These are phyloP conservation scores for Malurus alboscapulatus DNA, from an alignment of 2,113 vertebrate genomes.

Conservation along the genomic window DNA sequence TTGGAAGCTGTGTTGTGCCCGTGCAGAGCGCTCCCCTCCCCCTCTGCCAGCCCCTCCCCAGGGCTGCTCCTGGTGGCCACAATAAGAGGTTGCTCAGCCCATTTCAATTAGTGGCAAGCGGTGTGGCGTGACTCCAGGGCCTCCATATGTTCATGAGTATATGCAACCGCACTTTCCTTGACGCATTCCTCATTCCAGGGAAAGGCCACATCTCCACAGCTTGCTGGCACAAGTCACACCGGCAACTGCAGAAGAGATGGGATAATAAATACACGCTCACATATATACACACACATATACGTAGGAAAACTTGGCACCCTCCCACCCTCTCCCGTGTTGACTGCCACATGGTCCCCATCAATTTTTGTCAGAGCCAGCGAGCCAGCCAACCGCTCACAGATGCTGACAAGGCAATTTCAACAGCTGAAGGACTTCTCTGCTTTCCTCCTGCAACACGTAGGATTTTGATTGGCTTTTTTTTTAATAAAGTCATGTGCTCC, in stretches of 20 bases:
- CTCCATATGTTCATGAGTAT: slow-evolving; percentile 36
- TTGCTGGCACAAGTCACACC: slow-evolving; percentile 46
- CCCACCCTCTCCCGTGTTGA: slow-evolving; percentile 48
- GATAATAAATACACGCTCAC: slow-evolving; percentile 48
- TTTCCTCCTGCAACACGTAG: neutral
- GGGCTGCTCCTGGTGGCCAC: slow-evolving; percentile 36
- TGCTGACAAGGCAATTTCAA: slow-evolving; percentile 59
- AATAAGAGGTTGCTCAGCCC: slow-evolving; percentile 52
- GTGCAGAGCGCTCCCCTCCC: neutral
- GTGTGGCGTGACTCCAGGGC: slow-evolving; percentile 37
- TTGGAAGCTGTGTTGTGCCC: neutral
- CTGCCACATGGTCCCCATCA: slow-evolving; percentile 65
- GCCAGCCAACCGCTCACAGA: neutral
- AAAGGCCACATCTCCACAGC: slow-evolving; percentile 58
- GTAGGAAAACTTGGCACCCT: slow-evolving; percentile 34
- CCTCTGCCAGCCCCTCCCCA: neutral
- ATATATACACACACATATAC: slow-evolving; percentile 23
- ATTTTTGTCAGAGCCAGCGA: slow-evolving; percentile 57
- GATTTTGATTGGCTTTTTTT: neutral
- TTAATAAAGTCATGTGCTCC: neutral
- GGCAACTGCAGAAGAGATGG: slow-evolving; percentile 38
- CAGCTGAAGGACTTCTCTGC: slow-evolving; percentile 42
- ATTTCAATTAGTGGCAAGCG: slow-evolving; percentile 63
- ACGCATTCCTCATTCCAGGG: slow-evolving; percentile 54
- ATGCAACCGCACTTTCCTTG: slow-evolving; percentile 54